Percentiles rank a stretch among this genome's conserved stretches.
Evolutionary conservation across 2,797 vertebrate genomes (phyloP).

Genomic region (Paratrypauchen microcephalus): DNA sequence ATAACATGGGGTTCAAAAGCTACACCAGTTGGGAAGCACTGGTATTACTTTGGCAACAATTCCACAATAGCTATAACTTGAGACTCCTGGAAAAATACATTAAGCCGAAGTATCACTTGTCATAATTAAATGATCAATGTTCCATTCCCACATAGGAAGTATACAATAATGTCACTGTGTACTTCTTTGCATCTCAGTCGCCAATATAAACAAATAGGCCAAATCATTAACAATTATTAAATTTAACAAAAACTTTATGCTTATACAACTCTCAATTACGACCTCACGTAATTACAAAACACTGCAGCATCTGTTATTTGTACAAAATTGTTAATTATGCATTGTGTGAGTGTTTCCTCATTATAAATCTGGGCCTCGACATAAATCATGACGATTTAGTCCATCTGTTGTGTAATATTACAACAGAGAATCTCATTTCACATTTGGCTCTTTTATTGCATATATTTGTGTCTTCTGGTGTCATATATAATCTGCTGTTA

Average conservation of each 20-base stretch:
- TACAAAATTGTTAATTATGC: background rate
- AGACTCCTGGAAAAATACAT: no score
- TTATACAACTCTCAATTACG: background rate
- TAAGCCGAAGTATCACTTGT: no score
- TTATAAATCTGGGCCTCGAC: background rate
- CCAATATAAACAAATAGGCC: background rate
- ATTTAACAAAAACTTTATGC: background rate
- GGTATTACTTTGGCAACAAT: no score
- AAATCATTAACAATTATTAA: background rate
- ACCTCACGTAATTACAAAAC: background rate
- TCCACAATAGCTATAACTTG: no score
- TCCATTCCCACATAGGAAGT: background rate
- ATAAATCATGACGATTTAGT: constrained; percentile 1
- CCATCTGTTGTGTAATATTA: constrained; percentile 16
- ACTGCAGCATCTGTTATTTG: background rate
- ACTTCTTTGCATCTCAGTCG: background rate
- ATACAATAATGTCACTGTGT: background rate
- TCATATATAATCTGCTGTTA: background rate
- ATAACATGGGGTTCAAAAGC: no score
- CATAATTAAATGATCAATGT: no score
- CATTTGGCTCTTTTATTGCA: background rate
- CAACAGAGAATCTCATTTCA: constrained; percentile 12
- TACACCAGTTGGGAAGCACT: no score
- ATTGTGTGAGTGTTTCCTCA: constrained; percentile 1
- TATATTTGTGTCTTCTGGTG: background rate